phyloP scores from a whole-genome alignment of 1,140 invertebrate genomes.

The Gonatopus flavifemur region DNA sequence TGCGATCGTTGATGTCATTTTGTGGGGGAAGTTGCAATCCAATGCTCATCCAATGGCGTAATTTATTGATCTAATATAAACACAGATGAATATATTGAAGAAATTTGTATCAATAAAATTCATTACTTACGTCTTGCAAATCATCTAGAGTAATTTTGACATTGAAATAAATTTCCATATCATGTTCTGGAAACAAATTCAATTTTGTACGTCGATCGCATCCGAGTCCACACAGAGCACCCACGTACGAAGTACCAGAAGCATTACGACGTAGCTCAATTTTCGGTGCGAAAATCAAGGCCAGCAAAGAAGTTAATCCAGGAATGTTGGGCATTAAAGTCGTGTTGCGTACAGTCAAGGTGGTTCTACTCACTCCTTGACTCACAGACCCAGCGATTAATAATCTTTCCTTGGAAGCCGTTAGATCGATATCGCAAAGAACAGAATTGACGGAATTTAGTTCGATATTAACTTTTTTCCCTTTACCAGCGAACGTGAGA shows the following conservation, averaged over 20 bases:
- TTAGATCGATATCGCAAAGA: constrained; percentile 76
- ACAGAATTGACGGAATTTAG: constrained; percentile 82
- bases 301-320: constrained; percentile 74
- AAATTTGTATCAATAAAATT: not conserved
- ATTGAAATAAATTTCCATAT: constrained; percentile 79
- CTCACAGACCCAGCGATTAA: constrained; percentile 70
- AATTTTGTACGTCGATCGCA: constrained; percentile 54
- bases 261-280: constrained; percentile 71
- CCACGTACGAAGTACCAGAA: constrained; percentile 66
- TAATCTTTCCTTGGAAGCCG: constrained; percentile 63
- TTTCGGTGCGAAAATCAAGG: constrained; percentile 78
- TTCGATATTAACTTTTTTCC: constrained; percentile 67
- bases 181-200: constrained; percentile 77
- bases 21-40: constrained; percentile 28
- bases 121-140: constrained; percentile 60
- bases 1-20: constrained; percentile 7
- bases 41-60: constrained; percentile 50
- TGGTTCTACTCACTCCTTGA: constrained; percentile 55
- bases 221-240: constrained; percentile 83
- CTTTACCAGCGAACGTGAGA: constrained; percentile 59
- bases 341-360: constrained; percentile 71
- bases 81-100: not conserved
- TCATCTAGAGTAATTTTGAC: constrained; percentile 68
- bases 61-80: constrained; percentile 44
- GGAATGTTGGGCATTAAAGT: constrained; percentile 86